Evolutionary conservation across 2,113 vertebrate species (phyloP).

Genomic region (Lamprotornis superbus): DNA sequence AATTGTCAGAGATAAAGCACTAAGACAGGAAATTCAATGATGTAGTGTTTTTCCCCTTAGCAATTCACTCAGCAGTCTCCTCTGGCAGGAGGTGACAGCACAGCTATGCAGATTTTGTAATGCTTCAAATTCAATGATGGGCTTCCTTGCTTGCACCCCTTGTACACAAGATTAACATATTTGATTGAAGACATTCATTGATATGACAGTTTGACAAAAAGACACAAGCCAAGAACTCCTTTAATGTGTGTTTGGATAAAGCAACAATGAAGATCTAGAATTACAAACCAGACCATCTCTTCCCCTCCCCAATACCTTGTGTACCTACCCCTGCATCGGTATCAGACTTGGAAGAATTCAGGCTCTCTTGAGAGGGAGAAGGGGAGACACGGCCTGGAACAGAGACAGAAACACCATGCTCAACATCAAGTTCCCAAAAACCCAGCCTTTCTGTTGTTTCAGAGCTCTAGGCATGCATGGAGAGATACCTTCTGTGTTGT

Average conservation of each 20-base stretch:
- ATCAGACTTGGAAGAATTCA: slow-evolving; percentile 97
- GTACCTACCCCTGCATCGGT: slow-evolving; percentile 87
- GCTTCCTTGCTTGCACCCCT: not conserved
- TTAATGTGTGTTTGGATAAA: not conserved
- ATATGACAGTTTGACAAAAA: not conserved
- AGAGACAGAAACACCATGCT: not conserved
- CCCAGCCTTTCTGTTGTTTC: not conserved
- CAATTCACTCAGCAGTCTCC: not conserved
- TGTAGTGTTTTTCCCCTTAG: not conserved
- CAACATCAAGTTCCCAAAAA: not conserved
- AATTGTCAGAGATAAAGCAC: not conserved
- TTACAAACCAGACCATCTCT: not conserved
- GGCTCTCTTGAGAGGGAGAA: slow-evolving; percentile 97
- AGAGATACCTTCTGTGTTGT: slow-evolving; percentile 93
- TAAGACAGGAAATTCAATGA: not conserved
- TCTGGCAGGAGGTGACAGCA: not conserved
- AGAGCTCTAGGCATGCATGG: not conserved
- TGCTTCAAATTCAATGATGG: not conserved
- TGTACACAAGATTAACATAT: not conserved
- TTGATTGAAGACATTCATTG: not conserved
- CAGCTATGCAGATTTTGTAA: not conserved
- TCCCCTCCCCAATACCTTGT: too few relatives aligned
- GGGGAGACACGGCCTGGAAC: slow-evolving; percentile 93
- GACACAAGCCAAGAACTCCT: not conserved
- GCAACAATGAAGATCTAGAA: not conserved